These are phyloP conservation scores for Cheirogaleus medius DNA, from an alignment of 2,113 vertebrate genomes.

Conservation along the genomic window DNA sequence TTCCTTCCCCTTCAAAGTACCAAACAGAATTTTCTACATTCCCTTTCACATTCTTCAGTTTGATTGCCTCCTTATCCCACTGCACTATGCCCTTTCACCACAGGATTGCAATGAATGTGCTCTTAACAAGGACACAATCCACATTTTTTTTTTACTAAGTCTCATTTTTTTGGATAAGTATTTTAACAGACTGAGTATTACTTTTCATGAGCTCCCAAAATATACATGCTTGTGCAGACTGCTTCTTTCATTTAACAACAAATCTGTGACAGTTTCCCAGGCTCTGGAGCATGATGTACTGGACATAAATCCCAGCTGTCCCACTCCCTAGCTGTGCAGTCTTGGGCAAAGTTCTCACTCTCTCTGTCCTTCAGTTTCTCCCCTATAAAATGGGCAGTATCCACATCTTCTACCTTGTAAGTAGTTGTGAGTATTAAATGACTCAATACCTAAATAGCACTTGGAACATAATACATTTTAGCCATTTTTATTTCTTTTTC, in stretches of 20 bases:
- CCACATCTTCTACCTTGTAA: background rate
- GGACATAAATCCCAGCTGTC: background rate
- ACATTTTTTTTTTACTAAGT: no score
- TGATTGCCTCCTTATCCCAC: no score
- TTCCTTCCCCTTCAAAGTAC: background rate
- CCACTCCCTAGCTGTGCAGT: background rate
- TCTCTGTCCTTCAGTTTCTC: background rate
- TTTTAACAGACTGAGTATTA: background rate
- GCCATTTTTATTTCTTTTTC: background rate
- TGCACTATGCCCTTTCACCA: no score
- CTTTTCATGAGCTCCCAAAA: background rate
- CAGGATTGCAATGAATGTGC: no score
- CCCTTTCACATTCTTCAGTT: no score
- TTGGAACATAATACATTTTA: background rate
- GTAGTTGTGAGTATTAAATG: background rate
- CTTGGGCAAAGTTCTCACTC: background rate
- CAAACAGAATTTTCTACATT: no score
- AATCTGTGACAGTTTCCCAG: background rate
- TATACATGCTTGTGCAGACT: background rate
- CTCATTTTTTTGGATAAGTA: background rate
- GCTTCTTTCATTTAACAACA: background rate
- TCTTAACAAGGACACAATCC: no score
- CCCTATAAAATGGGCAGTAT: background rate
- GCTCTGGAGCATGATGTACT: background rate
- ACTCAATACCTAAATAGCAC: background rate